Evolutionary conservation across 2,113 vertebrate genomes (phyloP), one percentile per base, ranked within the genome.

Genomic region (Cyprinodon variegatus): DNA sequence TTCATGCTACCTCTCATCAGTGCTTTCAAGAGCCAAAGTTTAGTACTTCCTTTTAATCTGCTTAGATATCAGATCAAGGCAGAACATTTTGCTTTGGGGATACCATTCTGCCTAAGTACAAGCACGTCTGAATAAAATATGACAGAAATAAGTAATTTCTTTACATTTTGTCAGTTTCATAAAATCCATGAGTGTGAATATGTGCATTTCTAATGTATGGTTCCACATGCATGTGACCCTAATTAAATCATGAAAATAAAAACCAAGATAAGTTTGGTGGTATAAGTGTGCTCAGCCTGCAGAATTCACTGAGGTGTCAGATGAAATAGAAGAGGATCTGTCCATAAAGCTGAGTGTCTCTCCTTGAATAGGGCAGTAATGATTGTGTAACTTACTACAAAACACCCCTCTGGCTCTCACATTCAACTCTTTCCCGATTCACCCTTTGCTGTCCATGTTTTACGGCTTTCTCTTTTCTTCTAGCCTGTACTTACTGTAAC

Each of bases 351-450:
- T 77, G 86, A 74, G 64, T 81, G 77, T 80, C 84, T 79, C 80
- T 91, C 84, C 72, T 83, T 92, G 88, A 93, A 94, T 89, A 89
- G 88, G 90, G 93, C 91, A 92, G 92, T 94, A 88, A 93, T 91
- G 90, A 91, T 91, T 75, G 83, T 84, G 86, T 85, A 88, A 63
- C 82, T 74, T 80, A 78, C 82, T 85, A 83, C 83, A 83, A 82
- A 86, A 87, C 87, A 87, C 80, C 69, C 89, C 75, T 72, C 81
- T 73, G 82, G 72, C 84, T 85, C 46, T 43, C 68, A 74, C 73
- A 66, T 70, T 61, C 74, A 65, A 67, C 67, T 81, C 62, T 71
- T 65, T 57, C 36, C 53, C 45, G 57, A 81, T 84, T 78, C 83
- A 65, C 74, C 73, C 83, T 87, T 72, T 75, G 81, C 73, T 90